Evolutionary conservation across 2,113 vertebrate species (phyloP), one percentile per base, ranked within the genome.

Genomic region (Mohoua ochrocephala): DNA sequence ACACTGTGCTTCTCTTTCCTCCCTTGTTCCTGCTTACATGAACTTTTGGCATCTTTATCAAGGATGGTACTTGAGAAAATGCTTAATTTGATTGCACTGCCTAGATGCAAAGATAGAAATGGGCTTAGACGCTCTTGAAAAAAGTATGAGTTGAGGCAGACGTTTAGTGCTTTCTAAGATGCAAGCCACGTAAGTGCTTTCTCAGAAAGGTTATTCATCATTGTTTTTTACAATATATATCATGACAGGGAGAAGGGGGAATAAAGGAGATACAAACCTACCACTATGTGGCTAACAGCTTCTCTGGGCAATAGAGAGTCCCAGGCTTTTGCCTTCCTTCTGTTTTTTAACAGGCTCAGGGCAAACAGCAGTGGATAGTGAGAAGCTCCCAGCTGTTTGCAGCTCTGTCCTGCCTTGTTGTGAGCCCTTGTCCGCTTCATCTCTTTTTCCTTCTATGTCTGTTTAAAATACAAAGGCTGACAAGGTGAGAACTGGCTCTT

Each of bases 11-110:
- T 89, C 67, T 67, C 14, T 64, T 77, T 47, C 44, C 24, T 11
- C 9, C 19, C 37, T 89, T 83, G 22, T 41, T 94, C 80, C 52
- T 95, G 64, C 73, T 49, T n/a, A 11, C 0, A 0, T 42, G 60
- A 91, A 42, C 35, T 89, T 95, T 69, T 92, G 59, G 19, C 41
- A 64, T 45, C 60, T 78, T 93, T 89, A 47, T 84, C 65, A 80
- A 88, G 60, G 53, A 61, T 56, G 57, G 23, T 41, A 86, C 79
- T 93, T 84, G 57, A 95, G 39, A 6, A 81, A 79, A 73, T 2
- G 10, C 68, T 95, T 81, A 75, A 71, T 61, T 86, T 95, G 79
- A 83, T 82, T 96, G 71, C 21, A 0, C 35, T 93, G 41, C 65
- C 41, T 90, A 63, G 65, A 61, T 4, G 15, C 1, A 4, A 81